These are phyloP conservation scores for Sthenelais limicola DNA, from an alignment of 2,888 invertebrate genomes.

Conservation along the genomic window DNA sequence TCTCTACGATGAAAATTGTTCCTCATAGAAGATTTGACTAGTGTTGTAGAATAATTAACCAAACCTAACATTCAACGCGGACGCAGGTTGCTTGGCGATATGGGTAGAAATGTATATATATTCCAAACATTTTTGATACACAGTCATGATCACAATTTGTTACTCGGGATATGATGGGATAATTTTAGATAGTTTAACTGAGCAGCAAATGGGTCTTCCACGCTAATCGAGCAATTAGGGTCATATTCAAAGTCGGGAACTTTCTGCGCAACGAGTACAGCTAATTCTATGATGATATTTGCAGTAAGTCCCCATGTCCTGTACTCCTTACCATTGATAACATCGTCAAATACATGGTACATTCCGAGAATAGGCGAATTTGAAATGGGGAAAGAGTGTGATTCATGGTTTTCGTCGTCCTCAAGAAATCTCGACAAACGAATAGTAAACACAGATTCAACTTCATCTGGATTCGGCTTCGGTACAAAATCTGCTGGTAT, in stretches of 20 bases:
- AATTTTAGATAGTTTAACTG: slow-evolving; percentile 20
- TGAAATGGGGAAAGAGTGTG: neutral
- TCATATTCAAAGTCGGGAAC: neutral
- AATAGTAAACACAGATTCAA: slow-evolving; percentile 60
- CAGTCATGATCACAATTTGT: no score
- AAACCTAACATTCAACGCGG: no score
- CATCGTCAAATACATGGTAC: slow-evolving; percentile 56
- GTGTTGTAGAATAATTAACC: no score
- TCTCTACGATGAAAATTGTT: no score
- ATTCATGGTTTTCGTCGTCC: slow-evolving; percentile 36
- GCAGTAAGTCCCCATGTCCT: slow-evolving; percentile 64
- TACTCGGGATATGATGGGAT: neutral
- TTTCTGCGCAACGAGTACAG: slow-evolving; percentile 47
- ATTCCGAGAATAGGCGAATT: slow-evolving; percentile 27
- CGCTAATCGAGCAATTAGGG: neutral
- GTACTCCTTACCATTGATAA: slow-evolving; percentile 51
- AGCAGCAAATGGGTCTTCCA: slow-evolving; percentile 30
- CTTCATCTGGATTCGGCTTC: slow-evolving; percentile 61
- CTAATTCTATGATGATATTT: slow-evolving; percentile 55
- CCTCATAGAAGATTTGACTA: no score
- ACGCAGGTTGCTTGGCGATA: no score
- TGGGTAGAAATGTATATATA: no score
- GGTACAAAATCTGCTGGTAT: slow-evolving; percentile 59
- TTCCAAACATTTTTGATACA: no score
- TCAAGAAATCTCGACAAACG: slow-evolving; percentile 63